phyloP scores from a whole-genome alignment of 2,797 vertebrate genomes.

The Hyperoplus immaculatus region DNA sequence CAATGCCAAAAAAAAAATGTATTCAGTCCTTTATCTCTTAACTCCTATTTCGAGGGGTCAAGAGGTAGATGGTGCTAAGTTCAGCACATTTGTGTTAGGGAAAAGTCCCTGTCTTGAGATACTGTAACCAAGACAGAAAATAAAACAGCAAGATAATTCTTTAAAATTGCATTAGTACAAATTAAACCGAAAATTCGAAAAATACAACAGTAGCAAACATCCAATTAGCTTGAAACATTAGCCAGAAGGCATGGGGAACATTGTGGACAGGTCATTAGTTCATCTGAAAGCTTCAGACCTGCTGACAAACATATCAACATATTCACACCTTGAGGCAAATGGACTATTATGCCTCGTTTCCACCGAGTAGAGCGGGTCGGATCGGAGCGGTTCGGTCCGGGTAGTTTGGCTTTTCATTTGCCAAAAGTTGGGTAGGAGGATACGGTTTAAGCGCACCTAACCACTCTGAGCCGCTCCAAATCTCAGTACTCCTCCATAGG shows the following conservation, averaged over 20 bases:
- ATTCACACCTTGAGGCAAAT: conserved; percentile 33
- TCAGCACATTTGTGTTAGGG: neutral
- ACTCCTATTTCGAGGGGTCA: neutral
- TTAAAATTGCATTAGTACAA: neutral
- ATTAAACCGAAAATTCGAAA: conserved; percentile 1
- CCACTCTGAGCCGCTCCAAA: no score
- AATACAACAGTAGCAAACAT: neutral
- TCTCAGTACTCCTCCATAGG: no score
- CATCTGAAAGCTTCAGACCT: conserved; percentile 17
- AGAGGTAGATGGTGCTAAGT: neutral
- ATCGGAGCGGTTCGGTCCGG: no score
- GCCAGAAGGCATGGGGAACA: neutral
- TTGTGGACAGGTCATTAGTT: conserved; percentile 8
- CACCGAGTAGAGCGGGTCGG: no score
- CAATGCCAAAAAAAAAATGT: neutral
- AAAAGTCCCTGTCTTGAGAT: neutral
- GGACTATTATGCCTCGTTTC: neutral
- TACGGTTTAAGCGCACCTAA: no score
- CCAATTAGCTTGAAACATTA: neutral
- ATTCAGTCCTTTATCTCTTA: neutral
- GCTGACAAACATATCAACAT: conserved; percentile 46
- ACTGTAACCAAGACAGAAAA: neutral
- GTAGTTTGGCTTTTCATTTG: no score
- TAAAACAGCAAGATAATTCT: neutral
- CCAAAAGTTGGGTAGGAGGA: no score